Evolutionary conservation across 2,888 invertebrate genomes (phyloP).

Genomic region (Cosmopolites sordidus): DNA sequence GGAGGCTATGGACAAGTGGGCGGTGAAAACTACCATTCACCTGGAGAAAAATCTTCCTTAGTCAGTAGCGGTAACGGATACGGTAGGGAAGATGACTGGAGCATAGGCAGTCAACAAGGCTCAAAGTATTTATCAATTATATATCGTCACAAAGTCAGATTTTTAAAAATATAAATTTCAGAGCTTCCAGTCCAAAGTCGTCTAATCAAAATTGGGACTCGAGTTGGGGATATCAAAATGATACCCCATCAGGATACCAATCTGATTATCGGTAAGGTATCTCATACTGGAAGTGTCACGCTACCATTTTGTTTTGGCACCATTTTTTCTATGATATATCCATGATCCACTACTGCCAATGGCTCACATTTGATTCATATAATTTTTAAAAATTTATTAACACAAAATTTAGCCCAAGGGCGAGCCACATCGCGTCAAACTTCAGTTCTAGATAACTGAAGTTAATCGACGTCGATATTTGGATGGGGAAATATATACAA

Average conservation of each 20-base stretch:
- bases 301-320: too few species aligned
- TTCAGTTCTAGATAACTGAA: too few species aligned
- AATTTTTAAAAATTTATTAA: too few species aligned
- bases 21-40: slow-evolving; percentile 47
- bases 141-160: neutral
- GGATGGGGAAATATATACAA: too few species aligned
- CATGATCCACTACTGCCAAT: too few species aligned
- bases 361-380: too few species aligned
- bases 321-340: too few species aligned
- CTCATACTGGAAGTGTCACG: too few species aligned
- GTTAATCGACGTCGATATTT: too few species aligned
- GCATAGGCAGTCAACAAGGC: slow-evolving; percentile 46
- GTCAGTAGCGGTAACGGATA: slow-evolving; percentile 45
- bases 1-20: slow-evolving; percentile 47
- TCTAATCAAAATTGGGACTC: slow-evolving; percentile 42
- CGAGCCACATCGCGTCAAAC: too few species aligned
- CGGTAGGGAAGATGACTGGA: slow-evolving; percentile 45
- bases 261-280: slow-evolving; percentile 34
- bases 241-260: slow-evolving; percentile 42
- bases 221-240: slow-evolving; percentile 43
- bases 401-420: too few species aligned
- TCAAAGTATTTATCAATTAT: slow-evolving; percentile 41
- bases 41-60: slow-evolving; percentile 50
- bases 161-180: slow-evolving; percentile 25
- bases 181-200: slow-evolving; percentile 47